These are phyloP conservation scores for Diarsia dahlii DNA, from an alignment of 2,888 invertebrate genomes.

Conservation along the genomic window DNA sequence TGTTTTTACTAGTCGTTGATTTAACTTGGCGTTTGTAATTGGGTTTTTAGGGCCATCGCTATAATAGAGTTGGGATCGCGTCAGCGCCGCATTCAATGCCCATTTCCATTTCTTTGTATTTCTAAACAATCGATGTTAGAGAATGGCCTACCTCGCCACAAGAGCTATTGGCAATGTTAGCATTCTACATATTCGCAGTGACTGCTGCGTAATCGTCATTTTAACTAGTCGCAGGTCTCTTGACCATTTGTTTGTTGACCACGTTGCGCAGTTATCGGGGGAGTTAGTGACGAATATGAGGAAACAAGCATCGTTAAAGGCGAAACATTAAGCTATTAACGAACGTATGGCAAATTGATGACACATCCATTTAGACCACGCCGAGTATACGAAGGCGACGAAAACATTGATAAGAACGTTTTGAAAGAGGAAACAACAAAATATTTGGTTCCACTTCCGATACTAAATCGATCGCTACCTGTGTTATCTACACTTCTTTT, in stretches of 20 bases:
- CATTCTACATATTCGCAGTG: slow-evolving; percentile 28
- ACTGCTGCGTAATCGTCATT: slow-evolving; percentile 19
- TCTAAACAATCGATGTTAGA: slow-evolving; percentile 34
- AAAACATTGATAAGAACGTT: slow-evolving; percentile 17
- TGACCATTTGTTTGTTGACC: slow-evolving; percentile 25
- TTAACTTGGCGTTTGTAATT: slow-evolving; percentile 40
- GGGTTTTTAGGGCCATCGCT: slow-evolving; percentile 47
- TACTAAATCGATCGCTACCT: slow-evolving; percentile 46
- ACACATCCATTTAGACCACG: slow-evolving; percentile 24
- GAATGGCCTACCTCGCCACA: slow-evolving; percentile 16
- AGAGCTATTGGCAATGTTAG: slow-evolving; percentile 33
- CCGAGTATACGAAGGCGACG: slow-evolving; percentile 13
- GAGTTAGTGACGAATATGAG: slow-evolving; percentile 39
- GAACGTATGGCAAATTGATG: slow-evolving; percentile 36
- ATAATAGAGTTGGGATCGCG: slow-evolving; percentile 36
- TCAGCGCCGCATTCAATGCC: slow-evolving; percentile 25
- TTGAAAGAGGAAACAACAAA: slow-evolving; percentile 39
- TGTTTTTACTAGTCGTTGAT: slow-evolving; percentile 42
- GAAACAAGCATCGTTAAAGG: slow-evolving; percentile 33
- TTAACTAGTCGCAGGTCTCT: slow-evolving; percentile 3
- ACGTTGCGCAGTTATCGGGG: slow-evolving; percentile 28
- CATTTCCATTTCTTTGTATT: slow-evolving; percentile 30
- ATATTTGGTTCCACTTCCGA: slow-evolving; percentile 45
- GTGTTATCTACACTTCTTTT: slow-evolving; percentile 48
- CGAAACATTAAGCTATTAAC: slow-evolving; percentile 38